phyloP scores from a whole-genome alignment of 2,113 vertebrate species.

The Prinia subflava region DNA sequence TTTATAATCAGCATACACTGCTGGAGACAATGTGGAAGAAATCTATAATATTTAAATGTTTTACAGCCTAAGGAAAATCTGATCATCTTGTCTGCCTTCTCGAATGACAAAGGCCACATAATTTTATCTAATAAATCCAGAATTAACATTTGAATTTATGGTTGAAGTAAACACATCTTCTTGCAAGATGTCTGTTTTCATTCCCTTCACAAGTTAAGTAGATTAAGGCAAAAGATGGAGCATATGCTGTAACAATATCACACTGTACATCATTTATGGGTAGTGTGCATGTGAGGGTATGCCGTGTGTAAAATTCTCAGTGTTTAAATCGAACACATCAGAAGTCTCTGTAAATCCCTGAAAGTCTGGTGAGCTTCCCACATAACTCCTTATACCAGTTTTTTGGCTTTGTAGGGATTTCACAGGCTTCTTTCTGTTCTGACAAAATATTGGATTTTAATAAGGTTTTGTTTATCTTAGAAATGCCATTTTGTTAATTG shows the following conservation, averaged over 20 bases:
- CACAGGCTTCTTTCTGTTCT: conserved; percentile 6
- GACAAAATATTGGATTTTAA: conserved; percentile 15
- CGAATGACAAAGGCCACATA: conserved; percentile 29
- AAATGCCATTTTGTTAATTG: conserved; percentile 13
- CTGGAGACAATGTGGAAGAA: background rate
- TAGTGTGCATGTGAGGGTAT: background rate
- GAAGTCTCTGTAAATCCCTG: background rate
- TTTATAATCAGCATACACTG: background rate
- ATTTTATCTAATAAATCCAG: conserved; percentile 40
- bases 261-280: background rate
- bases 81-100: conserved; percentile 2
- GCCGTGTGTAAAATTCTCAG: conserved; percentile 13
- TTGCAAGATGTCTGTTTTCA: conserved; percentile 48
- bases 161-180: conserved; percentile 35
- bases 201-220: conserved; percentile 35
- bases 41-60: conserved; percentile 21
- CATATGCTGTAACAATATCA: conserved; percentile 45
- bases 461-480: conserved; percentile 22
- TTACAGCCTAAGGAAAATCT: conserved; percentile 15
- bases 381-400: background rate
- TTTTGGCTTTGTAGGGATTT: background rate
- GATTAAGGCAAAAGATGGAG: conserved; percentile 25
- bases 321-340: background rate
- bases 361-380: conserved; percentile 16
- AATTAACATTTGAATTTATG: conserved; percentile 53